Conservation (phyloP, 2,888 invertebrate genomes). For the Tipula vernalis region DNA sequence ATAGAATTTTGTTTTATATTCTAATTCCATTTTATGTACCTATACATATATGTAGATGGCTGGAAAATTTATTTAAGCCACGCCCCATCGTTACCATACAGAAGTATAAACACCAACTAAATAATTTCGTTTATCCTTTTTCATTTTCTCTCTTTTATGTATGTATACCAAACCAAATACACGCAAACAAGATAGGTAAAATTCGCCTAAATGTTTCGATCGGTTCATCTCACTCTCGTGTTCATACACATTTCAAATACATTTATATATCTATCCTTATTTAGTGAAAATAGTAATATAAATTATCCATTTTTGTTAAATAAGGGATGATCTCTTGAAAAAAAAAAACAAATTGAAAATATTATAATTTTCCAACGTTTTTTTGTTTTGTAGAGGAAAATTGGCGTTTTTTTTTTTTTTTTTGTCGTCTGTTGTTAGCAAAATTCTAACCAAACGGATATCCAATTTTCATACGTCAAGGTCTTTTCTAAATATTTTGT, state of each 20-base stretch:
- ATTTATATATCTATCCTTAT: neutral
- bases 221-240: neutral
- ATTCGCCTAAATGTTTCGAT: neutral
- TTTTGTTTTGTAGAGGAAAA: neutral
- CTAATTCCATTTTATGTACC: neutral
- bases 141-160: neutral
- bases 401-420: neutral
- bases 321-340: neutral
- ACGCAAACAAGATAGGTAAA: neutral
- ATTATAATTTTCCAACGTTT: neutral
- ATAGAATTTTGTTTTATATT: neutral
- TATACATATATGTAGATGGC: neutral
- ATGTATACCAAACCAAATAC: neutral
- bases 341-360: neutral
- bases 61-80: neutral
- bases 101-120: neutral
- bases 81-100: neutral
- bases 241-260: neutral
- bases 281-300: neutral
- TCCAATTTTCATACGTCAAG: constrained; percentile 9
- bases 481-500: constrained; percentile 5
- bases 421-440: neutral
- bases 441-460: constrained; percentile 11
- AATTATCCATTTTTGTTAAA: neutral
- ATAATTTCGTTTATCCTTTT: neutral